phyloP scores from a whole-genome alignment of 1,140 invertebrate genomes.

The Ceratina australensis region DNA sequence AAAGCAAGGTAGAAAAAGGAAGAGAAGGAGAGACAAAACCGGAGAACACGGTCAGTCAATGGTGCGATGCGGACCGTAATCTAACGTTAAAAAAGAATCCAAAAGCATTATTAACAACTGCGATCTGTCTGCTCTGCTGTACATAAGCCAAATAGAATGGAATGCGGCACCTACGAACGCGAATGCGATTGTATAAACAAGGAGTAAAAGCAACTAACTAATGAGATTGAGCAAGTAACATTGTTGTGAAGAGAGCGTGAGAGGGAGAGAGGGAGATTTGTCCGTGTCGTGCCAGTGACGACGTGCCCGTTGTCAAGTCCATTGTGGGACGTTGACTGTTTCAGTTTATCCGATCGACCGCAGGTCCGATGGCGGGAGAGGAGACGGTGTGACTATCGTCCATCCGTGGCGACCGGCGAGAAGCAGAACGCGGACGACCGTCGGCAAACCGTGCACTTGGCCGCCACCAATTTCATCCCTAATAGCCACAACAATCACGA shows the following conservation, averaged over 20 bases:
- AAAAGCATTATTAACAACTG: conserved; percentile 33
- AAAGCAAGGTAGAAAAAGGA: neutral
- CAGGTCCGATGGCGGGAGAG: conserved; percentile 80
- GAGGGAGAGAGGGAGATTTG: conserved; percentile 17
- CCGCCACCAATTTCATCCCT: conserved; percentile 29
- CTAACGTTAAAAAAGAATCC: neutral
- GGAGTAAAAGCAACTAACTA: too few species aligned
- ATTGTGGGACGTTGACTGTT: conserved; percentile 78
- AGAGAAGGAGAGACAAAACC: neutral
- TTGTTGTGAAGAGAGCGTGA: neutral
- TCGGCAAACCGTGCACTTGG: conserved; percentile 38
- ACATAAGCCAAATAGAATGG: neutral
- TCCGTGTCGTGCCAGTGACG: conserved; percentile 75
- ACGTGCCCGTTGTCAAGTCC: conserved; percentile 71
- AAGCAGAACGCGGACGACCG: conserved; percentile 12
- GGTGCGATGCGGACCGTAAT: conserved; percentile 72
- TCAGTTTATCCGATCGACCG: conserved; percentile 81
- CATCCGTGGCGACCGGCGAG: conserved; percentile 63
- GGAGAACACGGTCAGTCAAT: conserved; percentile 70
- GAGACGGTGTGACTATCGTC: conserved; percentile 82
- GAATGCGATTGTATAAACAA: conserved; percentile 4
- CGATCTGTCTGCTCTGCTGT: neutral
- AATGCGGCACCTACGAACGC: neutral
- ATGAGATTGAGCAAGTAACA: too few species aligned
- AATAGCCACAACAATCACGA: conserved; percentile 50